Base-by-base conservation (phyloP, 2,113 vertebrate species). In the Rhinolophus ferrumequinum region DNA sequence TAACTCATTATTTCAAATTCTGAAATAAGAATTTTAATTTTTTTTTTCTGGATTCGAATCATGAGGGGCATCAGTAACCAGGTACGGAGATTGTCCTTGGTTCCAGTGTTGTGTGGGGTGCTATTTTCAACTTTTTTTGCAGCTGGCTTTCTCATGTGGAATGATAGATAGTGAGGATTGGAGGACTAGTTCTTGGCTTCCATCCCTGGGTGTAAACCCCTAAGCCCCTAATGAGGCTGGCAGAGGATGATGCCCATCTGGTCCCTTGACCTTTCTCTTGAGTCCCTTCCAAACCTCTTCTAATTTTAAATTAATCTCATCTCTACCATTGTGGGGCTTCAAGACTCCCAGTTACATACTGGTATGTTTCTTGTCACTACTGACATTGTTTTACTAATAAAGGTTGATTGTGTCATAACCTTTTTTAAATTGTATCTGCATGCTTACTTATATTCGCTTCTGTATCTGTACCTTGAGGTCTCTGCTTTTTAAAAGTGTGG, bases 1-100 rank as follows among this genome's bases (percentile, higher is more conserved):
- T 91, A 84, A 93, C 30, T 80, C 18, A 85, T 66, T 87, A 83
- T 93, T 93, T 96, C 35, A 91, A 60, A 86, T 95, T 96, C 66
- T 92, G 38, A 89, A 82, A 83, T 47, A 24, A 76, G 28, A 87
- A 76, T 79, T 21, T 70, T 73, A 24, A 41, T 12, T 79, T 85
- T 64, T 58, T 77, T n/a, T 30, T 50, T 12, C 44, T 0, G 16
- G 33, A 4, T 82, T 83, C 16, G 47, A n/a, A 44, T 10, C 4
- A 1, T 82, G 54, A 9, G 64, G 47, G 30, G 5, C 35, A 70
- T 41, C 24, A 19, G 30, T 52, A 96, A 56, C 30, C 24, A 66
- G 28, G 35, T 1, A n/a, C 0, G 2, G 64, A n/a, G 33, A 69
- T 69, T 88, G 21, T 79, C 8, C 24, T 69, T 72, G 67, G 35